Conservation (phyloP, 1,140 invertebrate genomes). For the Ips typographus region DNA sequence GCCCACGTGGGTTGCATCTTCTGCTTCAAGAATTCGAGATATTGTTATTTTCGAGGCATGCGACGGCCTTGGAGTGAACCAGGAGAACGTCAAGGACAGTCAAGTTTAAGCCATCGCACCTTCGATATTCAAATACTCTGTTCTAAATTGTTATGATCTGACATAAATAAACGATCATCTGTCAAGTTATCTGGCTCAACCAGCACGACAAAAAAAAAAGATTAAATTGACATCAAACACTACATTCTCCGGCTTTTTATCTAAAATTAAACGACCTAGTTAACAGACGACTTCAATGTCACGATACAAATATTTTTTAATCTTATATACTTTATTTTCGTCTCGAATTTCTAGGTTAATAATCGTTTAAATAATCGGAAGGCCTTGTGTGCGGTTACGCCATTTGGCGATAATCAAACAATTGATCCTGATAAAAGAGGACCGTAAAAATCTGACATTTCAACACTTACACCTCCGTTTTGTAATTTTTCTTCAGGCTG, state of each 20-base stretch:
- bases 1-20: conserved; percentile 12
- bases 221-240: too few species aligned
- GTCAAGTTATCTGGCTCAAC: too few species aligned
- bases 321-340: conserved; percentile 14
- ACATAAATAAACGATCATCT: too few species aligned
- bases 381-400: neutral
- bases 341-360: conserved; percentile 19
- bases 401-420: neutral
- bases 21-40: conserved; percentile 3
- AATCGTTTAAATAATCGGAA: conserved; percentile 11
- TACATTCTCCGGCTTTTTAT: neutral
- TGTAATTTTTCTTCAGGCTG: neutral
- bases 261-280: conserved; percentile 17
- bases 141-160: too few species aligned
- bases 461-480: neutral
- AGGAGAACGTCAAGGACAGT: neutral
- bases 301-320: conserved; percentile 18
- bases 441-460: neutral
- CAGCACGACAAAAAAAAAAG: too few species aligned
- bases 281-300: conserved; percentile 7
- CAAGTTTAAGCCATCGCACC: neutral
- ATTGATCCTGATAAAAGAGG: neutral
- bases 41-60: conserved; percentile 2
- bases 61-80: conserved; percentile 9
- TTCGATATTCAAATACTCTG: too few species aligned